Percentiles rank a stretch among this genome's conserved stretches.
Conservation (phyloP, 2,113 vertebrate species). For the Sylvia atricapilla region DNA sequence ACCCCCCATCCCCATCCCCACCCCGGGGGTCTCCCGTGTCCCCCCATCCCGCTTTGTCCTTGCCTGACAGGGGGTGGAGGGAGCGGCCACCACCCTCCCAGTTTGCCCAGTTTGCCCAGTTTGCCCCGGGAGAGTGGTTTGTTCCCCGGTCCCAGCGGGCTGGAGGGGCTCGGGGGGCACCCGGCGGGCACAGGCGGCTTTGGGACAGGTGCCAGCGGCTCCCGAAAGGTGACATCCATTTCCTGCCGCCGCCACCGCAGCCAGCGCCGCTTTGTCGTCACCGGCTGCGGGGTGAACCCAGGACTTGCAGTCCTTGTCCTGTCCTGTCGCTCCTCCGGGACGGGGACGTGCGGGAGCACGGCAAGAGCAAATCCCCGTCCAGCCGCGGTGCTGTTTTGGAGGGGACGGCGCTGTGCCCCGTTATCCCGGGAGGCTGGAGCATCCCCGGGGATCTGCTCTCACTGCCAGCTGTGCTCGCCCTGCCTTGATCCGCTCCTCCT, state of each 20-base stretch:
- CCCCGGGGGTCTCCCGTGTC: not conserved
- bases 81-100: not conserved
- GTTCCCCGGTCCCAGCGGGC: not conserved
- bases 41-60: conserved; percentile 23
- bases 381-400: not conserved
- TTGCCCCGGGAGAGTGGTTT: not conserved
- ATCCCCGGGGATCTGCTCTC: not conserved
- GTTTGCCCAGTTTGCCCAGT: not conserved
- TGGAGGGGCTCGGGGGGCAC: not conserved
- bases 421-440: not conserved
- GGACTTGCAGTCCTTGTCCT: not conserved
- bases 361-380: not conserved
- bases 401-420: not conserved
- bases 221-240: conserved; percentile 33
- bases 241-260: not conserved
- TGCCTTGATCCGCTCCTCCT: not conserved
- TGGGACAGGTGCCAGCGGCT: not conserved
- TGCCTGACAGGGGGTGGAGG: not conserved
- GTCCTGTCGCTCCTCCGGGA: not conserved
- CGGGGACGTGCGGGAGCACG: not conserved
- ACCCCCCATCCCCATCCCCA: not conserved
- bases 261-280: not conserved
- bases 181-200: not conserved
- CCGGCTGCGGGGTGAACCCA: not conserved
- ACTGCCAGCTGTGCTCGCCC: not conserved